These are phyloP conservation scores for Caretta caretta DNA, from an alignment of 2,113 vertebrate species.

Conservation along the genomic window DNA sequence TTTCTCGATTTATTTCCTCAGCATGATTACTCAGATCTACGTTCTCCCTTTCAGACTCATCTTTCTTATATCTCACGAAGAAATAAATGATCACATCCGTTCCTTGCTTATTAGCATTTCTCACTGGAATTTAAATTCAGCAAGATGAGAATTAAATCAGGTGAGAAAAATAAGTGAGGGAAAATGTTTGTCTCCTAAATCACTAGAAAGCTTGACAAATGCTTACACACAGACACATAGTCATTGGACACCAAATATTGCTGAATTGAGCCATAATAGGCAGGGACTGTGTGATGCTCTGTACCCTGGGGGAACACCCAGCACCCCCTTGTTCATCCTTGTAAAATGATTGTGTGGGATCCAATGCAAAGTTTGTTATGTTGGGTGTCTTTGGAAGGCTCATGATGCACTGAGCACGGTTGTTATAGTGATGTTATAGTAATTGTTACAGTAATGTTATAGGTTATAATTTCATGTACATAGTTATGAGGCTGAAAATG, in stretches of 20 bases:
- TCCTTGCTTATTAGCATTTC: background rate
- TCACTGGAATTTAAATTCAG: background rate
- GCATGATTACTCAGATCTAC: background rate
- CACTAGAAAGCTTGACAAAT: background rate
- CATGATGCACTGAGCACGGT: too few relatives aligned
- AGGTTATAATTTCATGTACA: too few relatives aligned
- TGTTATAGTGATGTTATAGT: too few relatives aligned
- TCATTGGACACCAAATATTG: background rate
- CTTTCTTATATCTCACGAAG: background rate
- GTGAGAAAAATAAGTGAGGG: background rate
- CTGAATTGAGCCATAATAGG: background rate
- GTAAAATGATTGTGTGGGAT: too few relatives aligned
- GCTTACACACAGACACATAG: background rate
- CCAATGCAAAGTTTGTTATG: too few relatives aligned
- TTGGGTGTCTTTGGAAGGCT: too few relatives aligned
- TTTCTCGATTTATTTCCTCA: conserved; percentile 21
- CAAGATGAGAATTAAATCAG: background rate
- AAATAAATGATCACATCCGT: background rate
- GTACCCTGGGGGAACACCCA: too few relatives aligned
- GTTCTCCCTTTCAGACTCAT: background rate
- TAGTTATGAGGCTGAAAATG: too few relatives aligned
- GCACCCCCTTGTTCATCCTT: too few relatives aligned
- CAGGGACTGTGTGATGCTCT: background rate
- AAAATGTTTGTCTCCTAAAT: background rate
- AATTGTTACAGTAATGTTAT: too few relatives aligned